Conservation (phyloP, 2,797 vertebrate species). For the Onychomys torridus region DNA sequence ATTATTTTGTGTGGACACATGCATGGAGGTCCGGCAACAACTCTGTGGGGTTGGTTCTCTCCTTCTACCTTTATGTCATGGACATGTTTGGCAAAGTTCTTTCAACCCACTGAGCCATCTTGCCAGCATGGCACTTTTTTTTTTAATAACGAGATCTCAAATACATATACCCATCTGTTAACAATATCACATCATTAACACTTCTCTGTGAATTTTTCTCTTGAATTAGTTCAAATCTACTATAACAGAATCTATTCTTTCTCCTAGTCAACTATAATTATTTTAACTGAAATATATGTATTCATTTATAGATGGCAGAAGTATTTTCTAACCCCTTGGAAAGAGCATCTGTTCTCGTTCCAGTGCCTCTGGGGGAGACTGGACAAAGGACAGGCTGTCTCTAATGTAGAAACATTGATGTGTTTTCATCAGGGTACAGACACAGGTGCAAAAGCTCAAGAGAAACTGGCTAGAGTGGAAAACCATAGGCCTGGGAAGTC, state of each 20-base stretch:
- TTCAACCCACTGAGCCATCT: neutral
- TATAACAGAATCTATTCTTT: neutral
- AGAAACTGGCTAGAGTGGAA: neutral
- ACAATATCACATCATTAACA: neutral
- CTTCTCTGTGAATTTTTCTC: neutral
- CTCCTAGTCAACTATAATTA: constrained; percentile 18
- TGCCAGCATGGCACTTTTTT: neutral
- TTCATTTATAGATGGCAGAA: neutral
- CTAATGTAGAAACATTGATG: neutral
- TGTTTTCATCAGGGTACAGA: neutral
- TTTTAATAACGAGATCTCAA: neutral
- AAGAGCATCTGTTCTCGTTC: neutral
- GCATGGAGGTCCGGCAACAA: neutral
- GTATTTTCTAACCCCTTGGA: neutral
- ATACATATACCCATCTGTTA: neutral
- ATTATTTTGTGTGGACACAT: neutral
- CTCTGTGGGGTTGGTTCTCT: neutral
- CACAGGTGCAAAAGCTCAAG: neutral
- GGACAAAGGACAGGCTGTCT: neutral
- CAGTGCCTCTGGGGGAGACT: neutral
- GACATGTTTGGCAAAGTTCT: neutral
- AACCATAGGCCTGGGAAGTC: too few relatives aligned
- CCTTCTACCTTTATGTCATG: neutral
- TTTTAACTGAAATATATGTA: constrained; percentile 32
- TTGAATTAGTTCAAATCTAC: neutral